phyloP scores from a whole-genome alignment of 2,888 invertebrate genomes.

The Daptonema setosum region DNA sequence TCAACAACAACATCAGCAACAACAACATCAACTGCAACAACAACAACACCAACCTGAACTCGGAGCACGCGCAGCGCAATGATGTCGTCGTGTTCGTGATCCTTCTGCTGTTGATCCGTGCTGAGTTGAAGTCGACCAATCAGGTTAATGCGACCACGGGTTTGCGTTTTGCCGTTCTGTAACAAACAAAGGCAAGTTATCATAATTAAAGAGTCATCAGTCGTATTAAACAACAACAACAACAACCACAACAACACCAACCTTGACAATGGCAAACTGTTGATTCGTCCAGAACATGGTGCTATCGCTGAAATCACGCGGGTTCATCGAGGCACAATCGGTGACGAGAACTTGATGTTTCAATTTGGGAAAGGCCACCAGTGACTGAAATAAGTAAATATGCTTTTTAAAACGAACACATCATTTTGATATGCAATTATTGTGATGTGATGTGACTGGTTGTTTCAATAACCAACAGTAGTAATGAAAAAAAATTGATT shows the following conservation, averaged over 20 bases:
- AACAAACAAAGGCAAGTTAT: constrained; percentile 7
- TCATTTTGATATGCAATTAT: no score
- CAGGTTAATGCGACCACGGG: constrained; percentile 79
- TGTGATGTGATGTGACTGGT: no score
- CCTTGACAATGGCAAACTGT: constrained; percentile 46
- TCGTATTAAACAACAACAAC: no score
- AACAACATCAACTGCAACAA: constrained; percentile 2
- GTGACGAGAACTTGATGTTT: constrained; percentile 74
- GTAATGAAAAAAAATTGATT: no score
- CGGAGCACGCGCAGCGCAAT: constrained; percentile 81
- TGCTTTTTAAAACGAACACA: no score
- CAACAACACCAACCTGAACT: constrained; percentile 37
- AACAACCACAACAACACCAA: no score
- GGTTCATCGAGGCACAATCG: constrained; percentile 42
- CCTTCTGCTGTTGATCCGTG: constrained; percentile 29
- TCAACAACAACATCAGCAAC: neutral
- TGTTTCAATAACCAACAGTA: no score
- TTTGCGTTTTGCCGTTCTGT: constrained; percentile 81
- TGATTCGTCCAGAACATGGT: constrained; percentile 86
- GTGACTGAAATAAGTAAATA: constrained; percentile 40
- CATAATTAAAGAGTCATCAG: no score
- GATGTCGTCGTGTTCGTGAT: constrained; percentile 95
- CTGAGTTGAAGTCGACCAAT: constrained; percentile 64
- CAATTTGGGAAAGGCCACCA: constrained; percentile 82
- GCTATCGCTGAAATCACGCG: constrained; percentile 69